These are phyloP conservation scores for Oppia nitens DNA, from an alignment of 1,140 invertebrate species.

Conservation along the genomic window DNA sequence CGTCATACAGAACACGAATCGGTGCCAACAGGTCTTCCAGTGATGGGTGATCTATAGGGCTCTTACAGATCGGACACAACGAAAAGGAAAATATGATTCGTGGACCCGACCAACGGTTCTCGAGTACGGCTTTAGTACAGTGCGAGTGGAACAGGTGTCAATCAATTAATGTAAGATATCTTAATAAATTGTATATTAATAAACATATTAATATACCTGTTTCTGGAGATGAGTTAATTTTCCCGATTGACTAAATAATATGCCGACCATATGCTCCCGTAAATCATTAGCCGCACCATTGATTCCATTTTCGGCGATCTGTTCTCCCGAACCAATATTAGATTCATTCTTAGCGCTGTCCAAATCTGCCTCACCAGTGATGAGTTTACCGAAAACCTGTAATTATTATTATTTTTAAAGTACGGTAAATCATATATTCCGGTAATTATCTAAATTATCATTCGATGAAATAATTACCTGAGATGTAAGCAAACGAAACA, in stretches of 20 bases:
- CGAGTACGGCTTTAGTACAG: slow-evolving; percentile 69
- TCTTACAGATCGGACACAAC: slow-evolving; percentile 88
- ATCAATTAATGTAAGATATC: too few relatives aligned
- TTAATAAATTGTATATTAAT: too few relatives aligned
- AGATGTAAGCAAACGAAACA: slow-evolving; percentile 81
- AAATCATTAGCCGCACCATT: slow-evolving; percentile 51
- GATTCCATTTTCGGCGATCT: slow-evolving; percentile 22
- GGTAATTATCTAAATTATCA: too few relatives aligned
- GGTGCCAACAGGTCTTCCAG: slow-evolving; percentile 58
- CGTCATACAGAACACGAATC: slow-evolving; percentile 61
- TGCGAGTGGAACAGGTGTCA: slow-evolving; percentile 91
- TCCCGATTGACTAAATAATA: slow-evolving; percentile 69
- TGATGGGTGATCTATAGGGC: slow-evolving; percentile 62
- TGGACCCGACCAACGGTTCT: slow-evolving; percentile 79
- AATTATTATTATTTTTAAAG: too few relatives aligned
- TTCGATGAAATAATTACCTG: too few relatives aligned
- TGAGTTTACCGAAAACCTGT: slow-evolving; percentile 77
- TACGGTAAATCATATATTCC: too few relatives aligned
- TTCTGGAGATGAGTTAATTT: slow-evolving; percentile 86
- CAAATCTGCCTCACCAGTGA: slow-evolving; percentile 32
- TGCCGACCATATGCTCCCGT: slow-evolving; percentile 89
- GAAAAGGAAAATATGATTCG: slow-evolving; percentile 92
- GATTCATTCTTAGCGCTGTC: slow-evolving; percentile 15
- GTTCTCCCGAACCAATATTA: background rate
- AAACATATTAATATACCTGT: slow-evolving; percentile 44